These are phyloP conservation scores for Torymus tubicola DNA, from an alignment of 2,888 invertebrate species.

Conservation along the genomic window DNA sequence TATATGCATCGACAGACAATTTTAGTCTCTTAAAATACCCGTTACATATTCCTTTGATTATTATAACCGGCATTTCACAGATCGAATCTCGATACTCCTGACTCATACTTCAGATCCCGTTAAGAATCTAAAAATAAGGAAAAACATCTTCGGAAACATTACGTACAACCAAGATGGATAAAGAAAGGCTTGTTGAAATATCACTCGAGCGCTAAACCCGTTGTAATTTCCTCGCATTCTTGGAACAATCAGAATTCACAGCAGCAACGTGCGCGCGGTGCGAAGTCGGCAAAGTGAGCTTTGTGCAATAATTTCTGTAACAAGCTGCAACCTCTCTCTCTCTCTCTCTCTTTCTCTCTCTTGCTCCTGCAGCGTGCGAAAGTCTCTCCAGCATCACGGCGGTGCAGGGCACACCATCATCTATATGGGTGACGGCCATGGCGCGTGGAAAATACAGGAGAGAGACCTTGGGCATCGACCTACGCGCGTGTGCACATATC, in stretches of 20 bases:
- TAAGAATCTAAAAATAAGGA: not conserved
- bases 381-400: slow-evolving; percentile 18
- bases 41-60: too few relatives aligned
- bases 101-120: too few relatives aligned
- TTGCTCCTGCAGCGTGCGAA: slow-evolving; percentile 25
- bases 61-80: too few relatives aligned
- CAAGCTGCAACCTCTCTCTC: slow-evolving; percentile 11
- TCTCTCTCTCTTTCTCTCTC: not conserved
- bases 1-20: too few relatives aligned
- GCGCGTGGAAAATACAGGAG: slow-evolving; percentile 16
- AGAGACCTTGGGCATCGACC: slow-evolving; percentile 42
- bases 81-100: too few relatives aligned
- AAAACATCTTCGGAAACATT: too few relatives aligned
- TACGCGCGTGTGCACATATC: slow-evolving; percentile 29
- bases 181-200: slow-evolving; percentile 23
- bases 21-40: too few relatives aligned
- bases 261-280: not conserved
- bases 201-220: slow-evolving; percentile 10
- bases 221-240: slow-evolving; percentile 31
- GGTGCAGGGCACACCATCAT: not conserved
- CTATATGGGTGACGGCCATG: slow-evolving; percentile 12
- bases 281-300: not conserved
- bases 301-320: slow-evolving; percentile 41
- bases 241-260: slow-evolving; percentile 43
- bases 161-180: not conserved